These are phyloP conservation scores for Enteromius treurensis DNA, from an alignment of 2,797 vertebrate species.

Conservation along the genomic window DNA sequence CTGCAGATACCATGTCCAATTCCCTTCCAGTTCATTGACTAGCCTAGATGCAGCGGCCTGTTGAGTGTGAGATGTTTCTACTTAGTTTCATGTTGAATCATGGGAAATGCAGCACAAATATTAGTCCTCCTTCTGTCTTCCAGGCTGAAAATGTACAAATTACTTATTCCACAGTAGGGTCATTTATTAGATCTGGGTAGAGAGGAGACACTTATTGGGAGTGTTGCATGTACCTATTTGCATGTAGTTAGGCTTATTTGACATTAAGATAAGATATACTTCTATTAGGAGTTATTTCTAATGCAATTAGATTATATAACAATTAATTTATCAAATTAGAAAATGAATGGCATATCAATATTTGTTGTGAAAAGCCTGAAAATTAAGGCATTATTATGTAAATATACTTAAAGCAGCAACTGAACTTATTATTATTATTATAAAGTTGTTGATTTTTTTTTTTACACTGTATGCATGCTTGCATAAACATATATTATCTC, in stretches of 20 bases:
- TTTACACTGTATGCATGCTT: background rate
- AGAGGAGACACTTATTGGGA: background rate
- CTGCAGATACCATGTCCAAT: constrained; percentile 35
- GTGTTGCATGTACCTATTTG: background rate
- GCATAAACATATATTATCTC: background rate
- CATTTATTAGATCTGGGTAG: background rate
- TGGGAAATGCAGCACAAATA: constrained; percentile 31
- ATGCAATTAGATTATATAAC: background rate
- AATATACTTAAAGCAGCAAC: background rate
- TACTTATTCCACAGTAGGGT: background rate
- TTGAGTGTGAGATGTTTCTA: constrained; percentile 38
- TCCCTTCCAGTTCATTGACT: constrained; percentile 46
- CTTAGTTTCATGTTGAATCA: constrained; percentile 36
- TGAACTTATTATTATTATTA: background rate
- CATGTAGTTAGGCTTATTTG: background rate
- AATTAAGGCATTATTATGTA: background rate
- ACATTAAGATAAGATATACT: background rate
- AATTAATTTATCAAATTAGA: background rate
- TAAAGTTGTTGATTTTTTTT: background rate
- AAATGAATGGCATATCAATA: background rate
- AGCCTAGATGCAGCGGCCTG: constrained; percentile 18
- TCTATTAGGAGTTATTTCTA: background rate
- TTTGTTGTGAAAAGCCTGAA: background rate
- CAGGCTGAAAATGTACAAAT: background rate
- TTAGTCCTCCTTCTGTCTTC: background rate